phyloP scores from a whole-genome alignment of 23 tunicate species.

The Botrylloides violaceus region DNA sequence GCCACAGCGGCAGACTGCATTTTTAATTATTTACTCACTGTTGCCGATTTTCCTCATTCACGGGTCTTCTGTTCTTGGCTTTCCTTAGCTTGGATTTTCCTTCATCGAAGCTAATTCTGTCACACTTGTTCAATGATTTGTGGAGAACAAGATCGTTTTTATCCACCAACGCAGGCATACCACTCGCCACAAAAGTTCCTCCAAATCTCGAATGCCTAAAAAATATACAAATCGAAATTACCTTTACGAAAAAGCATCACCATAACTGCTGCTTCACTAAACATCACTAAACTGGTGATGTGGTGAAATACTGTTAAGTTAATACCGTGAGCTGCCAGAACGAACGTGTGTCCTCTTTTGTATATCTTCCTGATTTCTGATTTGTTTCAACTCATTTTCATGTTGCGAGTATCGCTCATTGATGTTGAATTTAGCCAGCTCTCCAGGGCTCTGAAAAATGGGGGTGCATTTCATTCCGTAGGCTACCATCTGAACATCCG shows the following conservation, averaged over 20 bases:
- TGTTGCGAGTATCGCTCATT: background rate
- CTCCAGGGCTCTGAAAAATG: too few species aligned
- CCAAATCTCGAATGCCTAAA: conserved; percentile 93
- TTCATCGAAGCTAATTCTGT: conserved; percentile 58
- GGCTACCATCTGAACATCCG: too few species aligned
- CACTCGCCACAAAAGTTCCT: conserved; percentile 72
- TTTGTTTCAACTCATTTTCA: background rate
- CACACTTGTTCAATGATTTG: conserved; percentile 42
- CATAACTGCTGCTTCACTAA: too few species aligned
- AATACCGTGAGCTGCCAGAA: too few species aligned
- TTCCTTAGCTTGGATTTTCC: conserved; percentile 65
- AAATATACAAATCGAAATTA: too few species aligned
- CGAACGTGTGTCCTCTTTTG: too few species aligned
- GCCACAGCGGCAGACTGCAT: background rate
- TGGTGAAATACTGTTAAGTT: too few species aligned
- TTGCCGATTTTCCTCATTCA: conserved; percentile 40
- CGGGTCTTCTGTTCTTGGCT: conserved; percentile 70
- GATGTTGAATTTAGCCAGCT: background rate
- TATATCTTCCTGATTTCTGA: too few species aligned
- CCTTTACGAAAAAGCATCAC: too few species aligned
- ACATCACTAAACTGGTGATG: too few species aligned
- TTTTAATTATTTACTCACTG: conserved; percentile 23
- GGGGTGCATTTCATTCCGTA: too few species aligned
- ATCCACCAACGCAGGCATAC: conserved; percentile 63
- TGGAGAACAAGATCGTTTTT: conserved; percentile 66